These are phyloP conservation scores for Oncorhynchus mykiss DNA, from an alignment of 2,113 vertebrate genomes.

Conservation along the genomic window DNA sequence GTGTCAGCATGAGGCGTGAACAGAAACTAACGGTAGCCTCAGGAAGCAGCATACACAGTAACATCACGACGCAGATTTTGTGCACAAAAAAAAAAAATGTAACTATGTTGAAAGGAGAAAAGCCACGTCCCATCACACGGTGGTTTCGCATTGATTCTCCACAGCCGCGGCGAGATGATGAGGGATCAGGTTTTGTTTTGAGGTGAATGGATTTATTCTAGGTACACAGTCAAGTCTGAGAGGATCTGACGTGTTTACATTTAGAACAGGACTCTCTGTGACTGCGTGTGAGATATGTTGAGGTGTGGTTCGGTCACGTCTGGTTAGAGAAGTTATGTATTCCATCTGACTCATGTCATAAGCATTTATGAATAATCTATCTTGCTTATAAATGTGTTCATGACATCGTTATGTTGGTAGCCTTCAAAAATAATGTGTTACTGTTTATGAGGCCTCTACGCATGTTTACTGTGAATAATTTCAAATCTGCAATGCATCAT, in stretches of 20 bases:
- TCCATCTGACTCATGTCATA: too few species aligned
- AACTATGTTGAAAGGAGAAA: slow-evolving; percentile 38
- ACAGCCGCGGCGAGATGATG: slow-evolving; percentile 59
- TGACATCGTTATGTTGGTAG: too few species aligned
- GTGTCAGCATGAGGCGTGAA: too few species aligned
- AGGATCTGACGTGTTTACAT: slow-evolving; percentile 13
- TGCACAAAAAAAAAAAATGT: slow-evolving; percentile 33
- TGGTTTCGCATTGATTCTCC: slow-evolving; percentile 50
- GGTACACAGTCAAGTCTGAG: slow-evolving; percentile 35
- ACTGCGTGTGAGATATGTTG: not conserved
- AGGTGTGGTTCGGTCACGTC: too few species aligned
- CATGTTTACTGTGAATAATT: too few species aligned
- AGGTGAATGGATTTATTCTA: slow-evolving; percentile 59
- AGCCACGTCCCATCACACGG: slow-evolving; percentile 18
- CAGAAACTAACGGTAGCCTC: not conserved
- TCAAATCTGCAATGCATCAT: too few species aligned
- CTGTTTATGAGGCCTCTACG: too few species aligned
- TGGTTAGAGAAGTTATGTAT: too few species aligned
- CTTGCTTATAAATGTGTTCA: too few species aligned
- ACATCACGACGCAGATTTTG: not conserved
- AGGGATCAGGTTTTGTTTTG: slow-evolving; percentile 59
- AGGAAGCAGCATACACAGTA: not conserved
- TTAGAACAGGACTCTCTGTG: not conserved
- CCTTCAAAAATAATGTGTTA: too few species aligned
- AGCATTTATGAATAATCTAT: too few species aligned